These are phyloP conservation scores for Eulemur rufifrons DNA, from an alignment of 2,113 vertebrate species.

Conservation along the genomic window DNA sequence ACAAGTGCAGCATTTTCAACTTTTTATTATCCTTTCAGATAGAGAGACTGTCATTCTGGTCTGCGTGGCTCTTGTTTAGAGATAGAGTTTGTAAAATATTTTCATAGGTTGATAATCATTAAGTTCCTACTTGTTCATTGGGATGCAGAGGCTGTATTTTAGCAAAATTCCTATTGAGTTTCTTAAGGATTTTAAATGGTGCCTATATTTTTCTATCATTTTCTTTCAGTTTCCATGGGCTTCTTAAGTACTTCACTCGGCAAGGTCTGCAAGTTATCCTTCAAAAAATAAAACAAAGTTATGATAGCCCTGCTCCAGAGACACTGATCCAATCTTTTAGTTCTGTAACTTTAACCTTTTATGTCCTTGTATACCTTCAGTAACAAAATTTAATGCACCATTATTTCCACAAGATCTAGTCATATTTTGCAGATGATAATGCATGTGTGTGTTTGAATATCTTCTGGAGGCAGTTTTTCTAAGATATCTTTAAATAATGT, in stretches of 20 bases:
- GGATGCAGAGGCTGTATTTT: not conserved
- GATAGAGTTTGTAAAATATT: slow-evolving; percentile 6
- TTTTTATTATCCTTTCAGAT: slow-evolving; percentile 16
- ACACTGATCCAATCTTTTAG: not conserved
- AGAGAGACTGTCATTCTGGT: not conserved
- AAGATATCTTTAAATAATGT: slow-evolving; percentile 48
- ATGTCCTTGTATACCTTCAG: not conserved
- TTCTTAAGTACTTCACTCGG: not conserved
- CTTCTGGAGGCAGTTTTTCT: slow-evolving; percentile 39
- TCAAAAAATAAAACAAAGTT: slow-evolving; percentile 58
- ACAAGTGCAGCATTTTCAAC: slow-evolving; percentile 1
- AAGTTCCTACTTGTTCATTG: not conserved
- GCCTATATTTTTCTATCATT: not conserved
- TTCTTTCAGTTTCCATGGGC: not conserved
- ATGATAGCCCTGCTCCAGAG: not conserved
- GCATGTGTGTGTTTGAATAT: not conserved
- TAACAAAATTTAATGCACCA: slow-evolving; percentile 25
- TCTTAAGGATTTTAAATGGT: not conserved
- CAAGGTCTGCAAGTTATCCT: not conserved
- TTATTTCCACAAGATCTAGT: not conserved
- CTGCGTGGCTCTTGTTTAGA: not conserved
- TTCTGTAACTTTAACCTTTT: slow-evolving; percentile 33
- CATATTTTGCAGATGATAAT: slow-evolving; percentile 59
- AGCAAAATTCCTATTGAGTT: not conserved
- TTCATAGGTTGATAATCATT: slow-evolving; percentile 8